Base-by-base conservation (phyloP, 2,797 vertebrate species). In the Dryobates pubescens region DNA sequence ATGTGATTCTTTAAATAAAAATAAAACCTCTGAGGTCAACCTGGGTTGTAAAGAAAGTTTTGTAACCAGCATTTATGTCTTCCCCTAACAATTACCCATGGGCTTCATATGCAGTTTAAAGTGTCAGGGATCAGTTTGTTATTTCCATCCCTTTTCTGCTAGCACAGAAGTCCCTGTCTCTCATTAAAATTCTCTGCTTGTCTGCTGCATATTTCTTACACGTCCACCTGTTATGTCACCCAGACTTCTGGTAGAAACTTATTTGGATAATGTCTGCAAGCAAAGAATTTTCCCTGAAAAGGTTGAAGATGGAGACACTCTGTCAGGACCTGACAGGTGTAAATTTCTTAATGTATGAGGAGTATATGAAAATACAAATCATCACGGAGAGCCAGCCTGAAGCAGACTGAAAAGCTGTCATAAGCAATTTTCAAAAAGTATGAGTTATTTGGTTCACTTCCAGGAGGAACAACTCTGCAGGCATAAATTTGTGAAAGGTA, bases 311-410 rank as follows among this genome's bases (percentile, higher is more conserved):
- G 95, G 96, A 97, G 95, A 94, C 90, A 94, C 92, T 97, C 89
- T 95, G 94, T 97, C 96, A 97, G 73, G 94, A 91, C 84, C 92
- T 97, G 97, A 97, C 97, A 97, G 96, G 96, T 97, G 92, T 96
- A 97, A 97, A 97, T 97, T 97, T 98, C 95, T 97, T 96, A 97
- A 98, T 97, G 94, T 97, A 97, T 96, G 96, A 97, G 94, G 89
- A 93, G 94, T 97, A 93, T 97, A 97, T 97, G 95, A 97, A 97
- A 97, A 97, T 97, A 97, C 96, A 97, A 96, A 97, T 97, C 96
- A 97, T 93, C 73, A 80, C 45, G 77, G 95, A 97, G 96, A 96
- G 67, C 70, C 91, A 92, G 96, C 96, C 96, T 95, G 93, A 97
- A 97, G 97, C 96, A 96, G 94, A 96, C 96, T 94, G 96, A 97